Conservation (phyloP, 2,888 invertebrate genomes). For the Morpho achilles region DNA sequence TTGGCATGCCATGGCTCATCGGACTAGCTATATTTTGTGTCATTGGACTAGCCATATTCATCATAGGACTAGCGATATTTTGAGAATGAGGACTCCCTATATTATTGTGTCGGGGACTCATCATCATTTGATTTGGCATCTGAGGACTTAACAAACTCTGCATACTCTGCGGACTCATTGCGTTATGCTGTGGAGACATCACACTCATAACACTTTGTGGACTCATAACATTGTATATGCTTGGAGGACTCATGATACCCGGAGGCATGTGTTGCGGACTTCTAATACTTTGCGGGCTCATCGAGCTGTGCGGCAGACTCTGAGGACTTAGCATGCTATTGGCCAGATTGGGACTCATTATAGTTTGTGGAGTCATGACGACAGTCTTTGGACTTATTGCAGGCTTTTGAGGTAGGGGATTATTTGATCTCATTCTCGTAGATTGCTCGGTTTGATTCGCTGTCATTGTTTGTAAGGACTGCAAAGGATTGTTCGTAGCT, state of each 20-base stretch:
- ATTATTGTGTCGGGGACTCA: constrained; percentile 66
- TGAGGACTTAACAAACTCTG: constrained; percentile 70
- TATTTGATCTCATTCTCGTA: constrained; percentile 54
- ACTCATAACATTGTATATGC: constrained; percentile 68
- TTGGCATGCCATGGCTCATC: constrained; percentile 64
- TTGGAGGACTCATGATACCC: constrained; percentile 68
- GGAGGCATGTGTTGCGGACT: constrained; percentile 61
- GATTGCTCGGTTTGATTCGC: constrained; percentile 64
- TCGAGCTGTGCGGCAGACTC: constrained; percentile 66
- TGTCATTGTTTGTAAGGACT: constrained; percentile 67
- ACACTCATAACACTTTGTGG: constrained; percentile 73
- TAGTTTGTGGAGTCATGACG: constrained; percentile 60
- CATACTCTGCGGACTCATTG: constrained; percentile 72
- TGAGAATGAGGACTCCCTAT: constrained; percentile 49
- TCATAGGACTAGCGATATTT: constrained; percentile 60
- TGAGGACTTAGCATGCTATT: constrained; percentile 71
- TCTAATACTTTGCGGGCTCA: constrained; percentile 71
- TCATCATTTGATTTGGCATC: constrained; percentile 68
- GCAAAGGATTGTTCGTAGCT: constrained; percentile 52
- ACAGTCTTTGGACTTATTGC: constrained; percentile 58
- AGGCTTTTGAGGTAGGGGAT: constrained; percentile 59
- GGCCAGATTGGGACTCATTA: constrained; percentile 62
- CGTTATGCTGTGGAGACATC: constrained; percentile 72
- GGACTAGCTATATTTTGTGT: constrained; percentile 70
- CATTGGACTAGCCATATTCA: constrained; percentile 63